Conservation (phyloP, 2,797 vertebrate species). For the Eulemur rubriventer region DNA sequence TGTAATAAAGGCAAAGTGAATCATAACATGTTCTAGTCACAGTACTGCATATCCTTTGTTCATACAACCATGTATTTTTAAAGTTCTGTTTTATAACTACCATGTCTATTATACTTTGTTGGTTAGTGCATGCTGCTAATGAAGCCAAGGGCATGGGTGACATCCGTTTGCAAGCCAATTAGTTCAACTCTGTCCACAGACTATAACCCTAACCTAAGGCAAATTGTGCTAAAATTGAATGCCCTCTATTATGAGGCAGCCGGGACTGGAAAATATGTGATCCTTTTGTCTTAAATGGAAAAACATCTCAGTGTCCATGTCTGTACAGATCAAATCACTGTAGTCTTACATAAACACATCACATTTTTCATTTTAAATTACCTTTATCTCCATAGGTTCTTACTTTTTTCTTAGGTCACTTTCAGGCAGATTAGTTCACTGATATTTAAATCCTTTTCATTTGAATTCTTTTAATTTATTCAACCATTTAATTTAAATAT, state of each 20-base stretch:
- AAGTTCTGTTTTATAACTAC: background rate
- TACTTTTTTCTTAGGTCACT: background rate
- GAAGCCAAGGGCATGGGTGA: constrained; percentile 17
- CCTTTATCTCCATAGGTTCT: background rate
- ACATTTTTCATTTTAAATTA: constrained; percentile 1
- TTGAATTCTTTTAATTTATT: constrained; percentile 61
- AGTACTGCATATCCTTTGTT: background rate
- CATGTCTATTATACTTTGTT: background rate
- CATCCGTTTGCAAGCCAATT: constrained; percentile 2
- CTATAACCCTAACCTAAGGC: constrained; percentile 26
- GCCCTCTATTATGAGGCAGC: background rate
- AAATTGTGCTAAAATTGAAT: constrained; percentile 46
- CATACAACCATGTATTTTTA: background rate
- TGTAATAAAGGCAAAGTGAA: constrained; percentile 26
- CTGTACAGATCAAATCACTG: background rate
- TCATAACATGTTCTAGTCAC: background rate
- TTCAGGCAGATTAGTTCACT: background rate
- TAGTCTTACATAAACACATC: background rate
- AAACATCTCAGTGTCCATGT: background rate
- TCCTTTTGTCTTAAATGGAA: background rate
- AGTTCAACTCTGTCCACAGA: constrained; percentile 47
- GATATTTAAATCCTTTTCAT: constrained; percentile 37
- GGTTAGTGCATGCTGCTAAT: background rate
- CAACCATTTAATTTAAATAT: constrained; percentile 49
- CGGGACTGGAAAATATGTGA: background rate